Base-by-base conservation (phyloP, 2,888 invertebrate genomes). In the Periphyllus acericola region DNA sequence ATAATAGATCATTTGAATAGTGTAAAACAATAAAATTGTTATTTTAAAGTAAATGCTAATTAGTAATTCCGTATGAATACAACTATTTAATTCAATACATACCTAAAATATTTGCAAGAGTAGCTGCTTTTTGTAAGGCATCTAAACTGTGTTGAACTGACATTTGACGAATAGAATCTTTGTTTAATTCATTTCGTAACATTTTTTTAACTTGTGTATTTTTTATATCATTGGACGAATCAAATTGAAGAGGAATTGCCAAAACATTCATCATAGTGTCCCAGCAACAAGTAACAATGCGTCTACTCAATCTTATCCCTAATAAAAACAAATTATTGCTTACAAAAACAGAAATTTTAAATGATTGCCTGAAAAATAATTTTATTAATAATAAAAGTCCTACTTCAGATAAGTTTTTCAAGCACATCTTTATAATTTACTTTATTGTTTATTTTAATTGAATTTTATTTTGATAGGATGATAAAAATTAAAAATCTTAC, bases 221-320 rank as follows among this genome's bases (percentile, higher is more conserved):
- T 83, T 89, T 89, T 89, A 91, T 74, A 91, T 91, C 89, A 91
- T 91, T 89, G 1, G 80, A 84, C 0, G 89, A 89, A 66, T 88
- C 84, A 75, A 92, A 95, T 1, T 94, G 94, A 85, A 97, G 92
- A 0, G 96, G 95, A 0, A 95, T 95, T 78, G 97, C 96, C 29
- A 98, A 92, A 0, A 98, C 96, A 29, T 96, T 95, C 89, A 98
- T 95, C 93, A 98, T 96, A 0, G 96, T 96, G 71, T 96, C 95
- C 98, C 98, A 98, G 91, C 97, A 97, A 90, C 96, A 96, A 0
- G 97, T 97, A 82, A 98, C 92, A 66, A 98, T 94, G 89, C 96
- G 91, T 6, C 92, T 91, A n/a, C 92, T 91, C 83, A 93, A 91
- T 89, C 92, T 92, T 89, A 91, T 90, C 46, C 92, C 92, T 92